Conservation (phyloP, 2,113 vertebrate species). For the Leptocoma aspasia region DNA sequence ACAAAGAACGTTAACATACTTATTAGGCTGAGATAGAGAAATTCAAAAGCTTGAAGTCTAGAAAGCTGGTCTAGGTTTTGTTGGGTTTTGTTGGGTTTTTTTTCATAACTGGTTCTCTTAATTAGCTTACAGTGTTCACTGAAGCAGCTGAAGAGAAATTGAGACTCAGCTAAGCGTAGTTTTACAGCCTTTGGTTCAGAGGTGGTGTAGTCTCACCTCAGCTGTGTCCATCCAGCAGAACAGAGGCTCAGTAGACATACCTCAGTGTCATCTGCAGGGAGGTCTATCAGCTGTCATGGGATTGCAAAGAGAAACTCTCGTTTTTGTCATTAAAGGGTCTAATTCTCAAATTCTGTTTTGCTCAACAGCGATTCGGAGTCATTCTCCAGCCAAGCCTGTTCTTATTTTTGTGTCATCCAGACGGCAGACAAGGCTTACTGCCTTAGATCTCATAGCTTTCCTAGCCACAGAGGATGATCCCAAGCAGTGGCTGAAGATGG, state of each 20-base stretch:
- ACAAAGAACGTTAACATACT: background rate
- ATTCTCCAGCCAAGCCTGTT: conserved; percentile 95
- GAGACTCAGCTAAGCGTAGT: background rate
- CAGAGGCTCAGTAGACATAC: background rate
- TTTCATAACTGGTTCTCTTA: background rate
- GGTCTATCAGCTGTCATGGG: background rate
- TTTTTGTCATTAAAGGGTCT: background rate
- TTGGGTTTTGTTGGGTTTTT: background rate
- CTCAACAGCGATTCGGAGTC: conserved; percentile 89
- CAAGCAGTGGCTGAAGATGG: conserved; percentile 98
- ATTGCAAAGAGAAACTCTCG: background rate
- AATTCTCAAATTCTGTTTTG: conserved; percentile 29
- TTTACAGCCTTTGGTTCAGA: background rate
- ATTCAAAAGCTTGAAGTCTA: background rate
- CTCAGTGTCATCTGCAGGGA: background rate
- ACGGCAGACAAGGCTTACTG: conserved; percentile 94
- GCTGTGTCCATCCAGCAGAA: background rate
- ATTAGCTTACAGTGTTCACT: background rate
- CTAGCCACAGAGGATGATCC: conserved; percentile 95
- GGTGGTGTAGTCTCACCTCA: background rate
- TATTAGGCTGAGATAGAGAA: background rate
- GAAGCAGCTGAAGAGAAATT: background rate
- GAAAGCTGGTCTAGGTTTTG: background rate
- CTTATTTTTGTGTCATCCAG: conserved; percentile 97
- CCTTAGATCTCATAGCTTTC: conserved; percentile 94